Percentiles rank a stretch among this genome's conserved stretches.
phyloP scores from a whole-genome alignment of 1,140 invertebrate species.

The Bombus turneri region DNA sequence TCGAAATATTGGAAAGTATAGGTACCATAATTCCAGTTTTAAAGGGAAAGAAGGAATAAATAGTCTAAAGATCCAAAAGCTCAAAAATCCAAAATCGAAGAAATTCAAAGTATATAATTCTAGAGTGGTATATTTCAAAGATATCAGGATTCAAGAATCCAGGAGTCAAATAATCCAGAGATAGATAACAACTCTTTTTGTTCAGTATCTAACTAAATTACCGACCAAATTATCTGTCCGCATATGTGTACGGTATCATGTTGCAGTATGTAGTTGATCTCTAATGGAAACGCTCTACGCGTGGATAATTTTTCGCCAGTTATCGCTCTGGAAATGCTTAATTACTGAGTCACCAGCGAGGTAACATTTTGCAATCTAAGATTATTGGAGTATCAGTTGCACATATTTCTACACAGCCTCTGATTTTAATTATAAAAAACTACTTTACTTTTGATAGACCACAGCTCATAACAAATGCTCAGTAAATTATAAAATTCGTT shows the following conservation, averaged over 20 bases:
- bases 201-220: not conserved
- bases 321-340: constrained; percentile 25
- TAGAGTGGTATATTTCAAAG: not conserved
- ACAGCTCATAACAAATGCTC: not conserved
- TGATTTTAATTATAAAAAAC: not conserved
- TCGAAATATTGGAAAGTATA: not conserved
- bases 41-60: not conserved
- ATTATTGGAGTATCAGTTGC: not conserved
- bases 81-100: not conserved
- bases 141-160: not conserved
- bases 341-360: constrained; percentile 29
- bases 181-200: not conserved
- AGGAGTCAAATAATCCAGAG: not conserved
- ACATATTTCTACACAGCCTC: not conserved
- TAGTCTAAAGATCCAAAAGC: not conserved
- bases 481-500: not conserved
- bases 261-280: not conserved
- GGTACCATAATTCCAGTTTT: not conserved
- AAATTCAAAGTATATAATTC: not conserved
- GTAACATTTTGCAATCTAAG: not conserved
- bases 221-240: not conserved
- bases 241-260: not conserved
- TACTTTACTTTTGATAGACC: not conserved
- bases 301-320: constrained; percentile 35
- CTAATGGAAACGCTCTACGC: constrained; percentile 11